Percentiles rank a stretch among this genome's conserved stretches.
These are phyloP conservation scores for Nasonia vitripennis DNA, from an alignment of 1,140 invertebrate genomes.

Conservation along the genomic window DNA sequence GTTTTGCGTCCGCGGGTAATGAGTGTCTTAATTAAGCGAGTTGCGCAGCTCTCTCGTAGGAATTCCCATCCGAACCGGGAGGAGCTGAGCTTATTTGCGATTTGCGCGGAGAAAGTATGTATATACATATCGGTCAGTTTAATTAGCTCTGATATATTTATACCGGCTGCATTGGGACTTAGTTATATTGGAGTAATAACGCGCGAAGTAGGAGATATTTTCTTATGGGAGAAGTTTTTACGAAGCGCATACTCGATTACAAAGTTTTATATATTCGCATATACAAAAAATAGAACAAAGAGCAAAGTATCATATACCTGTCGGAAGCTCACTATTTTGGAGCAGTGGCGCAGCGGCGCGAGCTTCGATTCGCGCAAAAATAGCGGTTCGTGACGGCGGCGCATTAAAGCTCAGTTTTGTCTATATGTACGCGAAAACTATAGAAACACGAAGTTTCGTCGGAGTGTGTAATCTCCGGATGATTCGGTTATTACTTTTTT, in stretches of 20 bases:
- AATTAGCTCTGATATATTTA: not conserved
- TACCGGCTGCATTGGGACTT: not conserved
- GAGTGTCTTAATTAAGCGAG: conserved; percentile 36
- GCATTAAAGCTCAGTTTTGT: not conserved
- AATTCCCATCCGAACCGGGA: not conserved
- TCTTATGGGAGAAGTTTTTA: too few species aligned
- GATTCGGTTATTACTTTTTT: too few species aligned
- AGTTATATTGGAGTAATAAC: not conserved
- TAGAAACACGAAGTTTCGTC: not conserved
- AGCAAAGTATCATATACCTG: too few species aligned
- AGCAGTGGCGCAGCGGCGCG: not conserved
- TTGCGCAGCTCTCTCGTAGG: not conserved
- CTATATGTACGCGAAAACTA: not conserved
- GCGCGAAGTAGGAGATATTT: too few species aligned
- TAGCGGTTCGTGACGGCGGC: not conserved
- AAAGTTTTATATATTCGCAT: too few species aligned
- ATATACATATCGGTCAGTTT: not conserved
- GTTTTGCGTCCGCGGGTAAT: conserved; percentile 12
- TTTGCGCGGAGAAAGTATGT: not conserved
- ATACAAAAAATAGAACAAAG: too few species aligned
- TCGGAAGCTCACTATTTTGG: too few species aligned
- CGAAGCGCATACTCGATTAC: too few species aligned
- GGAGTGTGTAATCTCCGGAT: too few species aligned
- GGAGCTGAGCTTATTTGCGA: not conserved
- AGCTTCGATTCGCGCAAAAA: not conserved